Evolutionary conservation across 2,113 vertebrate genomes (phyloP), one percentile per base, ranked within the genome.

Genomic region (Enhydra lutris): DNA sequence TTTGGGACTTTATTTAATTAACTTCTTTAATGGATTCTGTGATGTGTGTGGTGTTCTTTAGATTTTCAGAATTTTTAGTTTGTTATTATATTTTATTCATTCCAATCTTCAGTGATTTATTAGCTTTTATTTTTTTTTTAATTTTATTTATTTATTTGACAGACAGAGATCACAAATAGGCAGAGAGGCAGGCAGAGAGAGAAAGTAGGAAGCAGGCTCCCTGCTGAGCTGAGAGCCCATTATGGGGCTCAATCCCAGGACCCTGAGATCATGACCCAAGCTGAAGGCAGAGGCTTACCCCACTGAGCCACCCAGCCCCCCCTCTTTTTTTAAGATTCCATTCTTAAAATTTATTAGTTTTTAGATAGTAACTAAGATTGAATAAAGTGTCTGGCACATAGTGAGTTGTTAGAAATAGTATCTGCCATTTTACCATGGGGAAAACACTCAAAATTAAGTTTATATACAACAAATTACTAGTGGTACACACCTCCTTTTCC

Each of bases 371-470:
- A 42, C 36, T 74, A 87, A 92, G 15, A 55, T 89, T 83, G 20
- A 95, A 29, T 17, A 89, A 84, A 94, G n/a, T 63, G 0, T 31
- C 29, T 80, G 39, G 36, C 20, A 82, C 20, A 69, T 13, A 73
- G 24, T 45, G 21, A 84, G 23, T 69, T 94, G 63, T 90, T 79
- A 59, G 24, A 94, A 96, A 89, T 71, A 67, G 24, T 91, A 45
- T 61, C 57, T 96, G 57, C 12, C 59, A 45, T 47, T 95, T 94
- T 34, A 81, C 26, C 31, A 83, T 39, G 11, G 57, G 26, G 9
- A 97, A 93, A 94, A 59, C 59, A 73, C 8, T 89, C 71, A 91
- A 87, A 97, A 93, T 96, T 91, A 94, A 89, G 85, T 90, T 92
- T 97, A 59, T 42, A 73, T 84, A 34, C 59, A 97, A 50, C 29